phyloP scores from a whole-genome alignment of 2,113 vertebrate species.

The Crypturellus undulatus region DNA sequence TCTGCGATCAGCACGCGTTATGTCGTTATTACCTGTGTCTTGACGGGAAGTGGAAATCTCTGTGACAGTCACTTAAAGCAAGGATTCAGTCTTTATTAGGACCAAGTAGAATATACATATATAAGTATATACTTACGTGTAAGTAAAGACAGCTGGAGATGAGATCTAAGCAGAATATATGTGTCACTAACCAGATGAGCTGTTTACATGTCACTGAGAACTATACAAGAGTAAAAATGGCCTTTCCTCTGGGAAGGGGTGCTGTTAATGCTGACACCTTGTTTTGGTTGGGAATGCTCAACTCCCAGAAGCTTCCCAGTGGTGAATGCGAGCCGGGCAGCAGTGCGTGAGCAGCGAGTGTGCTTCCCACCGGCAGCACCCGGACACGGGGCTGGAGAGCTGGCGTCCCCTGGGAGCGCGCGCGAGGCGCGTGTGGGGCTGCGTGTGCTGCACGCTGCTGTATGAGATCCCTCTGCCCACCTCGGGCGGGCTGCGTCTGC shows the following conservation, averaged over 20 bases:
- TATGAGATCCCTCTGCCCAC: neutral
- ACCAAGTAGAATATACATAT: neutral
- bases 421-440: neutral
- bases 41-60: neutral
- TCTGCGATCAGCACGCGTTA: neutral
- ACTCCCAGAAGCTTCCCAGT: neutral
- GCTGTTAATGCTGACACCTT: neutral
- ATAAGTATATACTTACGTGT: neutral
- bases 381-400: fast-evolving
- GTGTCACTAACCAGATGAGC: conserved; percentile 28
- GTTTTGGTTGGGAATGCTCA: neutral
- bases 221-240: neutral
- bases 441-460: neutral
- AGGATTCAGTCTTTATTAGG: neutral
- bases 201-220: neutral
- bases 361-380: fast-evolving
- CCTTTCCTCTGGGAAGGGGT: neutral
- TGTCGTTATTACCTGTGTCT: neutral
- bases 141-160: conserved; percentile 27
- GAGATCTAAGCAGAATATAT: conserved; percentile 12
- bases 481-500: fast-evolving
- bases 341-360: neutral
- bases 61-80: neutral
- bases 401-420: neutral
- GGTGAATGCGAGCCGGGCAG: neutral